Conservation (phyloP, 2,113 vertebrate genomes). For the Percopsis transmontana region DNA sequence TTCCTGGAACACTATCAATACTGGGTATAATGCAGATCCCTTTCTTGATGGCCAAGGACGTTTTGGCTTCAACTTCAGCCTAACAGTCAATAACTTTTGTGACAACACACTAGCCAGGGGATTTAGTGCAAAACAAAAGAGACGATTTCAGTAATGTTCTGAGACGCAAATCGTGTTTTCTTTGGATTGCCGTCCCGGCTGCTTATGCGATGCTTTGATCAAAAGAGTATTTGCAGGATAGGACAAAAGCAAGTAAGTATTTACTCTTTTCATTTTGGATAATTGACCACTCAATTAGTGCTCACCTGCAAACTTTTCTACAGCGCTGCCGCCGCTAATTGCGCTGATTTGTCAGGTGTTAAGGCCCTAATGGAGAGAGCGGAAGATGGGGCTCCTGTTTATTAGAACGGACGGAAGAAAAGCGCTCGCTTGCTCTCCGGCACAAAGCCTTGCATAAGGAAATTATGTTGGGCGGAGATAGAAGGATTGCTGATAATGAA, state of each 20-base stretch:
- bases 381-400: slow-evolving; percentile 36
- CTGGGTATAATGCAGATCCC: slow-evolving; percentile 45
- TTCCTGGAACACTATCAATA: slow-evolving; percentile 66
- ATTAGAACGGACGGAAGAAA: slow-evolving; percentile 27
- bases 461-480: slow-evolving; percentile 21
- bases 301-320: slow-evolving; percentile 66
- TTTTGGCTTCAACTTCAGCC: slow-evolving; percentile 52
- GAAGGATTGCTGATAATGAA: slow-evolving; percentile 46
- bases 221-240: too few species aligned
- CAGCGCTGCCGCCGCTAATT: slow-evolving; percentile 55
- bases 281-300: slow-evolving; percentile 54
- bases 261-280: slow-evolving; percentile 49
- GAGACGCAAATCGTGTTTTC: slow-evolving; percentile 35
- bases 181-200: slow-evolving; percentile 33
- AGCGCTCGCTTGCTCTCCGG: slow-evolving; percentile 21
- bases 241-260: slow-evolving; percentile 33
- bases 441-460: slow-evolving; percentile 31
- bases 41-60: slow-evolving; percentile 60
- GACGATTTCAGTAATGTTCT: slow-evolving; percentile 48
- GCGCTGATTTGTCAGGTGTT: slow-evolving; percentile 52
- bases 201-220: slow-evolving; percentile 42
- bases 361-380: slow-evolving; percentile 57
- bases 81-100: slow-evolving; percentile 61
- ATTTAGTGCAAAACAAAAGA: slow-evolving; percentile 50
- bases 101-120: slow-evolving; percentile 58